phyloP scores from a whole-genome alignment of 1,140 invertebrate genomes.

The Drosophila rhopaloa region DNA sequence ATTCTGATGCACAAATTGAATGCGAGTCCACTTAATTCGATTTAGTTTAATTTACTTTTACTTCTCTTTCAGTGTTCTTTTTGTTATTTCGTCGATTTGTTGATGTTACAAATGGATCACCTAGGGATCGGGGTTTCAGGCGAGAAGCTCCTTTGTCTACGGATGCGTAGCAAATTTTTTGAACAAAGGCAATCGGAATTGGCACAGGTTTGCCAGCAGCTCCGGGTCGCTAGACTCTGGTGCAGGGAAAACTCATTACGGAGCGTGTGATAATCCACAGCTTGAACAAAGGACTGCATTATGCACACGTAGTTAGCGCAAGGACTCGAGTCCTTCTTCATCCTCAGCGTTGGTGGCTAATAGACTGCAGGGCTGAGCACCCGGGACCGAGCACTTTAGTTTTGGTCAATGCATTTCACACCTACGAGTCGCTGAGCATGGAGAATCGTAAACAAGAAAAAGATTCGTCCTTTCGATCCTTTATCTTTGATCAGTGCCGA shows the following conservation, averaged over 20 bases:
- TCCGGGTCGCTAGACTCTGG: constrained; percentile 16
- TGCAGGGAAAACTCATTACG: constrained; percentile 57
- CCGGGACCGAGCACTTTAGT: constrained; percentile 61
- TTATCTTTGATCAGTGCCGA: constrained; percentile 70
- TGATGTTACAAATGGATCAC: constrained; percentile 49
- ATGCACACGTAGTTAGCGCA: constrained; percentile 81
- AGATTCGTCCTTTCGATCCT: constrained; percentile 37
- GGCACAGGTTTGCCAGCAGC: constrained; percentile 79
- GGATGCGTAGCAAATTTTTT: constrained; percentile 67
- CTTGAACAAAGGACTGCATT: constrained; percentile 68
- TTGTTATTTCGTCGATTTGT: constrained; percentile 33
- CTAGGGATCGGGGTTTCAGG: constrained; percentile 15
- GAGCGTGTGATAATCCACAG: constrained; percentile 80
- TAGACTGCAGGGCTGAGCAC: constrained; percentile 38
- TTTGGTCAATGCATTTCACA: constrained; percentile 81
- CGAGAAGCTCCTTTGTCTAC: constrained; percentile 55
- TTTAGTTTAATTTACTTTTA: constrained; percentile 73
- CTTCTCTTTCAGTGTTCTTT: constrained; percentile 25
- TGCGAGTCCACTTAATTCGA: constrained; percentile 71
- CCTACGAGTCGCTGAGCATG: constrained; percentile 67
- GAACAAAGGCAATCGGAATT: constrained; percentile 48
- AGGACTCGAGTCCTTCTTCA: constrained; percentile 42
- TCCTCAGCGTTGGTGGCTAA: constrained; percentile 70
- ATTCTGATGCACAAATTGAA: constrained; percentile 59
- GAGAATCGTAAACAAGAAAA: constrained; percentile 67